Percentiles rank a stretch among this genome's conserved stretches.
phyloP scores from a whole-genome alignment of 1,140 invertebrate genomes.

The Reticulitermes speratus region DNA sequence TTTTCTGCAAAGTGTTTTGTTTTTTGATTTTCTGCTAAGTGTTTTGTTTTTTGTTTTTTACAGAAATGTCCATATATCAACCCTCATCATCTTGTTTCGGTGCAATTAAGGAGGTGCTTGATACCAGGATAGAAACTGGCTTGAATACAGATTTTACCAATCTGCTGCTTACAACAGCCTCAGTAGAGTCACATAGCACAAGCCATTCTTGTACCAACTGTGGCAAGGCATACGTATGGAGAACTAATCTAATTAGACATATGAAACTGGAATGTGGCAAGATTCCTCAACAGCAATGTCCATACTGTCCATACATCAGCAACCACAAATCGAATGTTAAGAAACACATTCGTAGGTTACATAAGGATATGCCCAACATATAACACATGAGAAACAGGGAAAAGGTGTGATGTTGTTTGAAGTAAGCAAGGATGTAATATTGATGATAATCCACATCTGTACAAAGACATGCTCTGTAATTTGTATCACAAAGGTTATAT shows the following conservation, averaged over 20 bases:
- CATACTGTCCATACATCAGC: conserved; percentile 31
- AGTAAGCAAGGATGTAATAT: too few relatives aligned
- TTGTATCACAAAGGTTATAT: too few relatives aligned
- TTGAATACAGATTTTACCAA: background rate
- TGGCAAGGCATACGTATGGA: conserved; percentile 23
- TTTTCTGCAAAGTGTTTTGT: background rate
- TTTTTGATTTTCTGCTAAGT: background rate
- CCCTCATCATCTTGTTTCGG: background rate
- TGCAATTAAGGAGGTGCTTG: background rate
- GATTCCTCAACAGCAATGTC: conserved; percentile 34
- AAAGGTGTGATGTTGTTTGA: too few relatives aligned
- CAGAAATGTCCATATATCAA: background rate
- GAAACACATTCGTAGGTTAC: conserved; percentile 18
- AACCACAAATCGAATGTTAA: conserved; percentile 25
- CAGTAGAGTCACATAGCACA: background rate
- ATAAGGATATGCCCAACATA: background rate
- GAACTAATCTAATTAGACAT: conserved; percentile 31
- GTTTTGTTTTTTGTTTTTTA: background rate
- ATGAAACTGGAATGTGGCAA: conserved; percentile 42
- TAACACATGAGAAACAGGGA: background rate
- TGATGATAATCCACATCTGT: too few relatives aligned
- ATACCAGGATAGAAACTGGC: background rate
- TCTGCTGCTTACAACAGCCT: background rate
- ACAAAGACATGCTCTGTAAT: too few relatives aligned
- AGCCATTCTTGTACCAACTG: conserved; percentile 20